Base-by-base conservation (phyloP, 2,888 invertebrate genomes). In the Trissolcus brochymenae region DNA sequence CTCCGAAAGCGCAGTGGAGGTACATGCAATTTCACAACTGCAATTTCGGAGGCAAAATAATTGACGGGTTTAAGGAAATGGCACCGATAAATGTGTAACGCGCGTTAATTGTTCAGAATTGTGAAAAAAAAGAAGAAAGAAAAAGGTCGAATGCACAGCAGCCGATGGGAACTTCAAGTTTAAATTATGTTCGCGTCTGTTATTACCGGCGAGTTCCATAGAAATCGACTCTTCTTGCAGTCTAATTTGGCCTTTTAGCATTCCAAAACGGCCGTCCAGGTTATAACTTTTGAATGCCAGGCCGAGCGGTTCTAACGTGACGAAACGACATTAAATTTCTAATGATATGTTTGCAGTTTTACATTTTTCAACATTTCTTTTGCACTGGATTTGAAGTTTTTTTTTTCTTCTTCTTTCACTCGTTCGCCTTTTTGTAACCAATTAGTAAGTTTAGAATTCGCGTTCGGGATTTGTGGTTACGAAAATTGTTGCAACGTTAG, bases 171-270 rank as follows among this genome's bases (percentile, higher is more conserved):
- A 35, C 35, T 35, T 9, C 9, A 35, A 35, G 35, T 35, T 67
- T 59, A 35, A 41, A 60, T 53, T 54, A 43, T 17, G 43, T 43
- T 59, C 14, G 11, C 40, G 40, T 40, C 50, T 59, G 46, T 53
- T 43, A 68, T 68, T 68, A 68, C 19, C 54, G 16, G 35, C 54
- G 54, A 68, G 54, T 68, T 68, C 68, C 60, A 49, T 49, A 17
- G n/a, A 60, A 68, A 40, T 55, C 68, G 17, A 53, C 17, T 57
- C 59, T 21, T 29, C 43, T 17, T 41, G 46, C 25, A 67, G 53
- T 67, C 53, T 60, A 68, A 60, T 68, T 60, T 68, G 35, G 49
- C 53, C 35, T 60, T 35, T 13, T 51, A 35, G 35, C 68, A 68
- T 35, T 68, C 60, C 54, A 53, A 54, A 60, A 60, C 60, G 25